phyloP scores from a whole-genome alignment of 2,888 invertebrate genomes.

The Himalopsyche anomala region DNA sequence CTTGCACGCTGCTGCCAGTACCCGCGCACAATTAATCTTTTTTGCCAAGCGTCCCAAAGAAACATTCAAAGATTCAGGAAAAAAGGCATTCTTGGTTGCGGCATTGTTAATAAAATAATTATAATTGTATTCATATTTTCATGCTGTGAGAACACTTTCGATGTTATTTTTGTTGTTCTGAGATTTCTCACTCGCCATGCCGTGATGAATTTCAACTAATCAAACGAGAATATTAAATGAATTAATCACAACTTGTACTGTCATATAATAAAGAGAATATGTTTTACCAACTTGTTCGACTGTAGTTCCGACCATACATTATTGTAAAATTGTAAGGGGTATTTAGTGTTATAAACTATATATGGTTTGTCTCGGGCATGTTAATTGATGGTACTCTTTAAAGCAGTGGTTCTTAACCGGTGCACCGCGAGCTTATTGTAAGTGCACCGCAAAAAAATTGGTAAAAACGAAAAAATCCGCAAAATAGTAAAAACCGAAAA shows the following conservation, averaged over 20 bases:
- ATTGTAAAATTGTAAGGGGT: no score
- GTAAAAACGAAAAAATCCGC: no score
- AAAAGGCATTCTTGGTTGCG: slow-evolving; percentile 47
- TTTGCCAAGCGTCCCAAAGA: slow-evolving; percentile 28
- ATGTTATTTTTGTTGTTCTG: slow-evolving; percentile 47
- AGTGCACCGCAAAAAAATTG: no score
- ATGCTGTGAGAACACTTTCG: slow-evolving; percentile 54
- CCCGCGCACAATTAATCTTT: slow-evolving; percentile 41
- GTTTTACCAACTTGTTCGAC: no score
- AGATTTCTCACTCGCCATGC: slow-evolving; percentile 49
- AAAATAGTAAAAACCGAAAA: no score
- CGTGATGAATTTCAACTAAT: slow-evolving; percentile 44
- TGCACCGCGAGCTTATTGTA: no score
- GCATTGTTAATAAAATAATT: slow-evolving; percentile 42
- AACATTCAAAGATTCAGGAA: neutral
- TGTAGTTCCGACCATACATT: no score
- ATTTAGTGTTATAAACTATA: no score
- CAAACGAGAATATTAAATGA: slow-evolving; percentile 21
- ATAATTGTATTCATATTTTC: slow-evolving; percentile 42
- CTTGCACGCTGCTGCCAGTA: neutral
- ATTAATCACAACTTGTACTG: slow-evolving; percentile 41
- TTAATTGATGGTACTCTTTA: no score
- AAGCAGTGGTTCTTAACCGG: no score
- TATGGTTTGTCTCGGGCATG: no score
- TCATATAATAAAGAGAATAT: neutral